Evolutionary conservation across 2,888 invertebrate species (phyloP).

Genomic region (Cylloceria caligata): DNA sequence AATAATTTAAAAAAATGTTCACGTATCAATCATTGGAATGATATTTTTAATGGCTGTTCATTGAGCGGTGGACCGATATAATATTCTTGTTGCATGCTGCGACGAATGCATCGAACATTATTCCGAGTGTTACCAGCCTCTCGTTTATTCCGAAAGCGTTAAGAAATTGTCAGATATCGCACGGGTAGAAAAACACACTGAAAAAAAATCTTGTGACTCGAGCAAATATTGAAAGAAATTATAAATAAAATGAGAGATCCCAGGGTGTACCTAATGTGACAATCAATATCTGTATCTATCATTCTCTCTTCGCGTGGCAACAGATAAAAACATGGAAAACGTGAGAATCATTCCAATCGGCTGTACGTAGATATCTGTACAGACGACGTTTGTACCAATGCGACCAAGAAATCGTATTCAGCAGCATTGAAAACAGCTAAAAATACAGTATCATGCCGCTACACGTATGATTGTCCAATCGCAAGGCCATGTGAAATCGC

Average conservation of each 20-base stretch:
- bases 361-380: background rate
- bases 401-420: slow-evolving; percentile 2
- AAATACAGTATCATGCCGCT: slow-evolving; percentile 56
- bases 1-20: no score
- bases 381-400: background rate
- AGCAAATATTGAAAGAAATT: slow-evolving; percentile 46
- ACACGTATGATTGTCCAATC: slow-evolving; percentile 18
- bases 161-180: background rate
- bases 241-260: slow-evolving; percentile 36
- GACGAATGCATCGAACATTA: background rate
- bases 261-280: slow-evolving; percentile 15
- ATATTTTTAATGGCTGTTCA: no score
- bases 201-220: slow-evolving; percentile 38
- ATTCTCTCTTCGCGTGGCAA: slow-evolving; percentile 16
- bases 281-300: no score
- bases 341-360: slow-evolving; percentile 10
- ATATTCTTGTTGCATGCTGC: no score
- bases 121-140: background rate
- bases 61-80: no score
- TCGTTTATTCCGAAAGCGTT: background rate
- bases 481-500: slow-evolving; percentile 12
- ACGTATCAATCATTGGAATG: no score
- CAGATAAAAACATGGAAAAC: slow-evolving; percentile 27
- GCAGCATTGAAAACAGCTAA: slow-evolving; percentile 42
- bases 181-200: background rate